Conservation (phyloP, 1,140 invertebrate genomes). For the Antheraea mylitta region DNA sequence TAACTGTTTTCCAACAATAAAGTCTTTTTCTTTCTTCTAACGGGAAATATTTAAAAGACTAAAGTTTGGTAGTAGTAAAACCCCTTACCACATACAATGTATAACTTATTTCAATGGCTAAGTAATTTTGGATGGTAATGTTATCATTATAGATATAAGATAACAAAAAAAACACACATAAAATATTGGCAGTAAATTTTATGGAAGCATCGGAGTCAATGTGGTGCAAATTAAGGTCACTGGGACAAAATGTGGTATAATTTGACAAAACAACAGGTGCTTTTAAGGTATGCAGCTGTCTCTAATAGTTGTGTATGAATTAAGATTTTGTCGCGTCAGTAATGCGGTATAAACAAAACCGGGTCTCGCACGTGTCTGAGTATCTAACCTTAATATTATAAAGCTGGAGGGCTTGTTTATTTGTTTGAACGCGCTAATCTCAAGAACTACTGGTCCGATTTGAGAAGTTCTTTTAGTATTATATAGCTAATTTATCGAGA, state of each 20-base stretch:
- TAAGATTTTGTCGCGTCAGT: background rate
- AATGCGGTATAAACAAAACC: too few relatives aligned
- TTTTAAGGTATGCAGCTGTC: background rate
- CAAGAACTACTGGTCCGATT: too few relatives aligned
- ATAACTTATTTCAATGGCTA: background rate
- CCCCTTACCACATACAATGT: background rate
- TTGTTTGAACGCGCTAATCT: too few relatives aligned
- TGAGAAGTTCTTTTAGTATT: too few relatives aligned
- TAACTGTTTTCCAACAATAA: too few relatives aligned
- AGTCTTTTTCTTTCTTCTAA: too few relatives aligned
- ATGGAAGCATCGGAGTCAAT: background rate
- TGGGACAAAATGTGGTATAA: slow-evolving; percentile 3
- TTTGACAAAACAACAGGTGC: slow-evolving; percentile 11
- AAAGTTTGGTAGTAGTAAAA: background rate
- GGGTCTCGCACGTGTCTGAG: too few relatives aligned
- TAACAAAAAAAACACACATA: background rate
- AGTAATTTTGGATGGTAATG: background rate
- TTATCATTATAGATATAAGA: background rate
- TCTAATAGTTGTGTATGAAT: background rate
- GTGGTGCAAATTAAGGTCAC: slow-evolving; percentile 5
- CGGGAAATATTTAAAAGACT: too few relatives aligned
- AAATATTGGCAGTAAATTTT: background rate
- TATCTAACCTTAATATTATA: too few relatives aligned
- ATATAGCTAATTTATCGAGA: too few relatives aligned
- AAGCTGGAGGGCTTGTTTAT: too few relatives aligned